These are phyloP conservation scores for Passer montanus DNA, from an alignment of 2,113 vertebrate species.

Conservation along the genomic window DNA sequence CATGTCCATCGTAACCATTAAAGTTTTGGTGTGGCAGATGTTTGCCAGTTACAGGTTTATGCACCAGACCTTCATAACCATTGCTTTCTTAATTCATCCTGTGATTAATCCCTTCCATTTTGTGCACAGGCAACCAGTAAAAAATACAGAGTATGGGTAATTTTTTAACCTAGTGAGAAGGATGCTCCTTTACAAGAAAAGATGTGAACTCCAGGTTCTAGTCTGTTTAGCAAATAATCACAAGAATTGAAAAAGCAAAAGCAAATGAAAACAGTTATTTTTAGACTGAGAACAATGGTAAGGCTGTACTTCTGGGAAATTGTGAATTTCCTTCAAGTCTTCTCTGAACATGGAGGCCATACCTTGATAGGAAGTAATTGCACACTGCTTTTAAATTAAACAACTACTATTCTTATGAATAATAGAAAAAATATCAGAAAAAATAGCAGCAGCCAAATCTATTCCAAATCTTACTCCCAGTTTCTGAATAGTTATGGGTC, in stretches of 20 bases:
- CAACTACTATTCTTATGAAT: not conserved
- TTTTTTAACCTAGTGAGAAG: not conserved
- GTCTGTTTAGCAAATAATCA: not conserved
- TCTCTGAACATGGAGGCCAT: not conserved
- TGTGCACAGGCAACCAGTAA: not conserved
- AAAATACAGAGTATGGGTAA: not conserved
- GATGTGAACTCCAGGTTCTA: not conserved
- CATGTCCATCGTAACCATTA: not conserved
- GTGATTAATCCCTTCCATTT: not conserved
- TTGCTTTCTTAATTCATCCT: not conserved
- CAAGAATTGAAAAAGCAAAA: not conserved
- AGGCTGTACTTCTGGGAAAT: not conserved
- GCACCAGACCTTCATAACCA: not conserved
- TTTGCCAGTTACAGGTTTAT: not conserved
- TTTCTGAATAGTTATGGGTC: not conserved
- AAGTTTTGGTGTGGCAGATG: not conserved
- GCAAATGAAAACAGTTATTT: not conserved
- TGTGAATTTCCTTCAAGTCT: not conserved
- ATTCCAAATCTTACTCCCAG: not conserved
- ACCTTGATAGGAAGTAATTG: not conserved
- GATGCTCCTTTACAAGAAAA: not conserved
- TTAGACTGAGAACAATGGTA: not conserved
- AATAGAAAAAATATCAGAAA: not conserved
- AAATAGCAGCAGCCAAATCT: not conserved
- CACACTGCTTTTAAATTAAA: not conserved